Base-by-base conservation (phyloP, 2,888 invertebrate species). In the Torymus texanus region DNA sequence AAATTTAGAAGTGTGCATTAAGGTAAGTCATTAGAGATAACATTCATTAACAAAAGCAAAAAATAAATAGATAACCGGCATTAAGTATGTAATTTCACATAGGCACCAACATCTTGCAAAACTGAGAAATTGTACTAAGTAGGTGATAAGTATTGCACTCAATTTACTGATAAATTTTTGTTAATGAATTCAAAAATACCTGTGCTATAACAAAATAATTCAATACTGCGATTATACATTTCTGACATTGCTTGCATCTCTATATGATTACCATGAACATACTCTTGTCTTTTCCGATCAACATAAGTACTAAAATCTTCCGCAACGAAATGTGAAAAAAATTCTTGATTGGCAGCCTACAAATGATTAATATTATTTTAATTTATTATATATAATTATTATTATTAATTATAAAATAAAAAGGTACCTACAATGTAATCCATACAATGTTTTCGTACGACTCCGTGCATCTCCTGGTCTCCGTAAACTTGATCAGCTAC, bases 161-260 rank as follows among this genome's bases (percentile, higher is more conserved):
- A 66, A 51, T n/a, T 21, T 59, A 13, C 59, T 56, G 21, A 10
- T 62, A 71, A 55, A 21, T 70, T 21, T 24, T 56, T n/a, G 56
- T 14, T 14, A 13, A 29, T 29, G 5, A 29, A 29, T 29, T 29
- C 4, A 29, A 29, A 29, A 29, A 29, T 89, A 95, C 95, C 94
- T 87, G 93, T 92, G 86, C 94, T 93, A 88, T 96, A 95, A 87
- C 95, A 94, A 89, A 95, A 97, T 13, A 97, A 94, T 91, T 97
- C 96, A 79, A 97, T 95, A 2, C 95, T 95, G 79, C 97, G 92
- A 90, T 96, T 96, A 89, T 96, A 97, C 91, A 97, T 94, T 91
- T 97, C 97, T 76, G 95, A 95, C 92, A 97, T 94, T 24, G 97
- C 97, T 90, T 97, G 97, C 88, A 97, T 95, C 91, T 97, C 97